phyloP scores from a whole-genome alignment of 2,888 invertebrate species.

The Eubasilissa splendida region DNA sequence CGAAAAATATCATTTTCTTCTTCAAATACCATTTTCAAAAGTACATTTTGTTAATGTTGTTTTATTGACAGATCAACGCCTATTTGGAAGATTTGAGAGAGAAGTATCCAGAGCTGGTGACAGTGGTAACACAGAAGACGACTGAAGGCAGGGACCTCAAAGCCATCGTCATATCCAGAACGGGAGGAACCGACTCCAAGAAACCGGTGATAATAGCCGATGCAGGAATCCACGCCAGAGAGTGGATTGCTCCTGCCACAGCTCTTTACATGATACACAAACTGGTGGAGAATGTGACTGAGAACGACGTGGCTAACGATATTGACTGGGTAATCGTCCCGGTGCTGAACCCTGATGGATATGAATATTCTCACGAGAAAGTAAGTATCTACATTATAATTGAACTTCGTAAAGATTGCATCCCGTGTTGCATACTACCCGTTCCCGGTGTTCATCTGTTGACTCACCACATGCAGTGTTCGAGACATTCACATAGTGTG shows the following conservation, averaged over 20 bases:
- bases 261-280: slow-evolving; percentile 79
- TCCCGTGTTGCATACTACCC: background rate
- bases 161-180: slow-evolving; percentile 74
- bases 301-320: slow-evolving; percentile 71
- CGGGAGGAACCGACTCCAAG: slow-evolving; percentile 65
- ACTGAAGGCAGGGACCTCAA: slow-evolving; percentile 73
- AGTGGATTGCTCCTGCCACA: slow-evolving; percentile 81
- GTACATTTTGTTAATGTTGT: slow-evolving; percentile 26
- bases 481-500: too few species aligned
- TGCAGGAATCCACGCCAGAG: slow-evolving; percentile 77
- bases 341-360: slow-evolving; percentile 82
- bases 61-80: slow-evolving; percentile 68
- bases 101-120: slow-evolving; percentile 68
- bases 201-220: slow-evolving; percentile 76
- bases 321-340: slow-evolving; percentile 81
- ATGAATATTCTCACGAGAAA: slow-evolving; percentile 71
- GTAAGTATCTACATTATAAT: slow-evolving; percentile 63
- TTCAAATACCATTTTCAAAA: background rate
- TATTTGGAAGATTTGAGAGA: slow-evolving; percentile 67
- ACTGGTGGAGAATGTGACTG: slow-evolving; percentile 73
- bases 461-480: too few species aligned
- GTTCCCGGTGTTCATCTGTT: background rate
- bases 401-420: background rate
- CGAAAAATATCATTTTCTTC: too few species aligned
- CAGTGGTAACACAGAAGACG: slow-evolving; percentile 69